A percentile compares a stretch with the other conserved stretches of the same genome.
Evolutionary conservation across 2,888 invertebrate species (phyloP).

Genomic region (Habroteleia sp.): DNA sequence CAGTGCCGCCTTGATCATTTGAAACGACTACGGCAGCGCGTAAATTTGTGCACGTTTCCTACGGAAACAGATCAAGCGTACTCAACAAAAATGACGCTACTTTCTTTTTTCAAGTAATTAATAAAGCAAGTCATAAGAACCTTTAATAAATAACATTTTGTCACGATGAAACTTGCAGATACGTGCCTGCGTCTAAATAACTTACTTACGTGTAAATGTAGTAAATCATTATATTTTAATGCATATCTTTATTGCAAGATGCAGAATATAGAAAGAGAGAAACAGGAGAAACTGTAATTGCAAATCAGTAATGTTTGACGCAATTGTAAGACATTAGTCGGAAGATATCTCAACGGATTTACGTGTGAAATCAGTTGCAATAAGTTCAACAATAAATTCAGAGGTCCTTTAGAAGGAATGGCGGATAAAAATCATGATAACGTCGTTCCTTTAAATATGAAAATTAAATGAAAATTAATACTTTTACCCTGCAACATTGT

Average conservation of each 20-base stretch:
- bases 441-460: too few species aligned
- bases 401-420: too few species aligned
- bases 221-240: slow-evolving; percentile 19
- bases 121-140: slow-evolving; percentile 3
- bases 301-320: slow-evolving; percentile 8
- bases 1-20: too few species aligned
- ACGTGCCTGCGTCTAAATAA: too few species aligned
- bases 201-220: too few species aligned
- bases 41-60: slow-evolving; percentile 16
- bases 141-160: not conserved
- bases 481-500: too few species aligned
- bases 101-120: slow-evolving; percentile 32
- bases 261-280: too few species aligned
- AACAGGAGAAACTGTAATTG: slow-evolving; percentile 11
- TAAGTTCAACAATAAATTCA: too few species aligned
- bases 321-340: not conserved
- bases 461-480: too few species aligned
- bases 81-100: slow-evolving; percentile 13
- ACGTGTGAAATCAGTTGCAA: too few species aligned
- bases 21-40: not conserved
- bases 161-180: slow-evolving; percentile 6
- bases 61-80: slow-evolving; percentile 17
- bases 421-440: too few species aligned
- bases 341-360: slow-evolving; percentile 22
- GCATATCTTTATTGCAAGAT: not conserved